These are phyloP conservation scores for Chrosomus eos DNA, from an alignment of 2,797 vertebrate genomes.

Conservation along the genomic window DNA sequence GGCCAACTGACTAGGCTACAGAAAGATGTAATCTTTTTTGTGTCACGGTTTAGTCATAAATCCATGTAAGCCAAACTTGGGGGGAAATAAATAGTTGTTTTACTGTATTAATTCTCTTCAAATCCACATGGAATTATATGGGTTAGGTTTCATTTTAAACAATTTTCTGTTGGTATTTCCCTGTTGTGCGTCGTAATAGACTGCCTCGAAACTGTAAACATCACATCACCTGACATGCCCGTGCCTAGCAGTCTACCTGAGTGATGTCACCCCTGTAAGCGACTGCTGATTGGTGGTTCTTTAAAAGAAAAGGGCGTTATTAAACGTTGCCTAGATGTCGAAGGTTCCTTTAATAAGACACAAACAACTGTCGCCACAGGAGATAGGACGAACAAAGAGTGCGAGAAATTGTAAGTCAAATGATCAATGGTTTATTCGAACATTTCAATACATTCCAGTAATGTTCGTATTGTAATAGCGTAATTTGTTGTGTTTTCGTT, in stretches of 20 bases:
- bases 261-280: neutral
- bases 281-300: neutral
- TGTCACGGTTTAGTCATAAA: neutral
- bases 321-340: neutral
- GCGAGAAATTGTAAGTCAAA: conserved; percentile 6
- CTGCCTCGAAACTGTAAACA: conserved; percentile 30
- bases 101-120: neutral
- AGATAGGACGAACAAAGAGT: neutral
- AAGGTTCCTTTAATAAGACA: neutral
- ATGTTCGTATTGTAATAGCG: neutral
- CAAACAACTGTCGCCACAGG: neutral
- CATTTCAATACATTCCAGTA: neutral
- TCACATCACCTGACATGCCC: conserved; percentile 20
- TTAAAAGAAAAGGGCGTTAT: neutral
- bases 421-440: neutral
- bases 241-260: neutral
- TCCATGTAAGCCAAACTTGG: neutral
- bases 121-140: neutral
- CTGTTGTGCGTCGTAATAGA: neutral
- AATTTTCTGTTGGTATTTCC: neutral
- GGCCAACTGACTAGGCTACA: neutral
- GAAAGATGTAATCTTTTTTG: neutral
- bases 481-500: neutral
- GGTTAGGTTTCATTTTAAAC: no score
- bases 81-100: no score